Base-by-base conservation (phyloP, 2,113 vertebrate species). In the Dendrocopos noguchii region DNA sequence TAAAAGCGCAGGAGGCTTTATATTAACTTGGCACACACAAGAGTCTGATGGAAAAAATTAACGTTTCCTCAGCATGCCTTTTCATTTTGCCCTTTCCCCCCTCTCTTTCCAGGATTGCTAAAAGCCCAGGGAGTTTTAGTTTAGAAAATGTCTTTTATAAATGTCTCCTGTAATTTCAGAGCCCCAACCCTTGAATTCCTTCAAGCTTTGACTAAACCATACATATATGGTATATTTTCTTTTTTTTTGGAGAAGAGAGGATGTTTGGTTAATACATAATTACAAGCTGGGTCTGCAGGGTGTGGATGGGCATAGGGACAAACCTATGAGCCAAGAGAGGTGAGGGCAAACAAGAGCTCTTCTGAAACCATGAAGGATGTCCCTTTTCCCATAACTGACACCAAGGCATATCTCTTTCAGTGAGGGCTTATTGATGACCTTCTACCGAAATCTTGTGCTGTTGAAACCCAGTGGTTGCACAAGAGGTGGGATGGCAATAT, bases 1-100 rank as follows among this genome's bases (percentile, higher is more conserved):
- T 79, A 79, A 60, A 87, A 74, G 65, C 52, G 85, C 83, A 89
- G 90, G 87, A 96, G 96, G 59, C 92, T 97, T 96, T 94, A 81
- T 67, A 19, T 89, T 85, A 84, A 91, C 65, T 84, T 91, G 87
- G 95, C 85, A 67, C 90, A 65, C 42, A 64, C n/a, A 66, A 20
- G 29, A 10, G 25, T 79, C 93, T 33, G 72, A 95, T 88, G 91
- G 95, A 91, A 97, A 95, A 93, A 96, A 61, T 7, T 78, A 87
- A 80, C 87, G 33, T 85, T 83, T 64, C 75, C 39, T 73, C 65
- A 42, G 36, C 66, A 15, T 2, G 28, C 34, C 28, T 91, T 91
- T 93, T 65, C 22, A 15, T 34, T 57, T 50, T 19, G 2, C 39
- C 11, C 52, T 66, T n/a, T 9, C 4, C 2, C 0, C 2, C 27